Conservation (phyloP, 2,113 vertebrate species). For the Cercopithecus mona region DNA sequence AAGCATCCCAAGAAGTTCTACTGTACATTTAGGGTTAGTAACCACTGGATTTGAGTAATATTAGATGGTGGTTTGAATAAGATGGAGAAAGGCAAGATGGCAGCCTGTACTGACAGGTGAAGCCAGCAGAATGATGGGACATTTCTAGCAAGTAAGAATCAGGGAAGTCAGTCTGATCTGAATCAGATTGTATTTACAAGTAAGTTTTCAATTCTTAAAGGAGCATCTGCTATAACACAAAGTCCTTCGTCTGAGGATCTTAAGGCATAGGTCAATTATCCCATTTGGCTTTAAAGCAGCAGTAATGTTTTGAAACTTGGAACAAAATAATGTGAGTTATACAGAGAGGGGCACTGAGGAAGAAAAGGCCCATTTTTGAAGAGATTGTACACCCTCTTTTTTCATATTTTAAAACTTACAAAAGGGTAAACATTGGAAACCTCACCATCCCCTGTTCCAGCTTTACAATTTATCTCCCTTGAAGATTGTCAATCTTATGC, state of each 20-base stretch:
- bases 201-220: neutral
- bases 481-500: neutral
- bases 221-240: neutral
- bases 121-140: neutral
- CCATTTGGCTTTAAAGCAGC: neutral
- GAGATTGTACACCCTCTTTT: neutral
- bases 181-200: neutral
- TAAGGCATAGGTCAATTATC: neutral
- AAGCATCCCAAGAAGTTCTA: neutral
- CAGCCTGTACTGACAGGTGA: neutral
- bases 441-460: neutral
- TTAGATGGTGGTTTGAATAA: neutral
- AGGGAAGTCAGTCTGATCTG: neutral
- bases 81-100: neutral
- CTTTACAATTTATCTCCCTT: neutral
- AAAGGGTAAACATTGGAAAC: neutral
- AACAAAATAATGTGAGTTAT: neutral
- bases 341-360: neutral
- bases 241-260: neutral
- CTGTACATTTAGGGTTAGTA: neutral
- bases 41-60: neutral
- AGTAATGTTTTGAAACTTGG: neutral
- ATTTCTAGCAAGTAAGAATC: neutral
- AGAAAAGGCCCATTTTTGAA: neutral
- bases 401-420: neutral